Evolutionary conservation across 2,888 invertebrate species (phyloP), one percentile per base, ranked within the genome.

Genomic region (Latheticus oryzae): DNA sequence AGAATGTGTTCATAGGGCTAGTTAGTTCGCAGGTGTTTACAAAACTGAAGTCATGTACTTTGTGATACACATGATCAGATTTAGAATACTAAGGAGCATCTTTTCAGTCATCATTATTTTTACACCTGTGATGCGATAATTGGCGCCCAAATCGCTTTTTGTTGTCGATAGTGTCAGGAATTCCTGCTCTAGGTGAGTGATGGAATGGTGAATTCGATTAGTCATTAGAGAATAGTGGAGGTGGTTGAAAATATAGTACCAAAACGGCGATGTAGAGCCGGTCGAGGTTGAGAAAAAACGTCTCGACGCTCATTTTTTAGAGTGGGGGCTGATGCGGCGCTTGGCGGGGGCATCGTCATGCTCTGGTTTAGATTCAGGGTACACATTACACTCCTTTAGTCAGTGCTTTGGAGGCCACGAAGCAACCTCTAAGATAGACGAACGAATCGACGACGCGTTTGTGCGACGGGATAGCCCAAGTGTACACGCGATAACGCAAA

Each of bases 391-490:
- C 70, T 70, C 67, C 73, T 76, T 73, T 77, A 79, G 77, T 78
- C 75, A 78, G 77, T 77, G 78, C 78, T 78, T 77, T 77, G 76
- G 75, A 77, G 76, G 77, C 76, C 72, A 76, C 77, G 70, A 76
- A 76, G 77, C 75, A 75, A 78, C 73, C 74, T 75, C 76, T 76
- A 76, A 76, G 74, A 74, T 66, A 74, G 73, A 76, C 79, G 78
- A 79, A 78, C 77, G 78, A 78, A 70, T 70, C 75, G 74, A 77
- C 77, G 77, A 76, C 77, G 76, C 76, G 74, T 72, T 70, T 67
- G 73, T 74, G 71, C 74, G 73, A 73, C 73, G 72, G 73, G 73
- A 76, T 73, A 72, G 72, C 69, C 67, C 68, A 67, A 71, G 67
- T 48, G 53, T 67, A 72, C 68, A 72, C 73, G 73, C 74, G 75